phyloP scores from a whole-genome alignment of 2,888 invertebrate species.

The Podotricha telesiphe region DNA sequence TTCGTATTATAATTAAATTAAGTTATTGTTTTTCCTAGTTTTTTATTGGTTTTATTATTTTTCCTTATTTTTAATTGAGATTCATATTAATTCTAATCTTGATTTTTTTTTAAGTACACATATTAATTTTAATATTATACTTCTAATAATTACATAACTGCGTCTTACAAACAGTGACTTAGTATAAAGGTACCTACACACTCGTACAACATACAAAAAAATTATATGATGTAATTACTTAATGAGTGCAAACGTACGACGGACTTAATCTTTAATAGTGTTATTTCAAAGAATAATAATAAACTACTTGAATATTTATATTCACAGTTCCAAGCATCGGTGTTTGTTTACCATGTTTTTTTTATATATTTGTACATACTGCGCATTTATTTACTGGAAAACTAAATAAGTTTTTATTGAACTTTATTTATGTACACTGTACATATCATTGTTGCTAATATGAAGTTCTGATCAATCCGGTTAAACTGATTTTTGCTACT shows the following conservation, averaged over 20 bases:
- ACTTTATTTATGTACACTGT: not conserved
- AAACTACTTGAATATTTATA: conserved; percentile 18
- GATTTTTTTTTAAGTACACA: too few relatives aligned
- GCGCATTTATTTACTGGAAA: not conserved
- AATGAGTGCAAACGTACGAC: conserved; percentile 3
- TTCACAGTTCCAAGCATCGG: conserved; percentile 4
- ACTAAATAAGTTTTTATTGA: not conserved
- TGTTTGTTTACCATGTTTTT: conserved; percentile 3
- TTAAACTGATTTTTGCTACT: not conserved
- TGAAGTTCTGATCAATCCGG: not conserved
- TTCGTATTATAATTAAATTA: too few relatives aligned
- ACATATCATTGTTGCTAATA: conserved; percentile 3
- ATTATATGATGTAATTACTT: conserved; percentile 8
- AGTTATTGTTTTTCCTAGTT: too few relatives aligned
- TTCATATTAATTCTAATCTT: not conserved
- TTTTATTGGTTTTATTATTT: not conserved
- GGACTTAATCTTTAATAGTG: conserved; percentile 3
- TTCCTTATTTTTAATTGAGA: not conserved
- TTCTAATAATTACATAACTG: not conserved
- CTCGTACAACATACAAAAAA: conserved; percentile 3
- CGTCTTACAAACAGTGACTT: not conserved
- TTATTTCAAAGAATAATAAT: conserved; percentile 15
- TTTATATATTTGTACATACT: conserved; percentile 2
- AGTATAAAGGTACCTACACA: not conserved
- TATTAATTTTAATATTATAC: not conserved